These are phyloP conservation scores for Microctenopoma stevenorrisi DNA, from an alignment of 2,797 vertebrate genomes.

Conservation along the genomic window DNA sequence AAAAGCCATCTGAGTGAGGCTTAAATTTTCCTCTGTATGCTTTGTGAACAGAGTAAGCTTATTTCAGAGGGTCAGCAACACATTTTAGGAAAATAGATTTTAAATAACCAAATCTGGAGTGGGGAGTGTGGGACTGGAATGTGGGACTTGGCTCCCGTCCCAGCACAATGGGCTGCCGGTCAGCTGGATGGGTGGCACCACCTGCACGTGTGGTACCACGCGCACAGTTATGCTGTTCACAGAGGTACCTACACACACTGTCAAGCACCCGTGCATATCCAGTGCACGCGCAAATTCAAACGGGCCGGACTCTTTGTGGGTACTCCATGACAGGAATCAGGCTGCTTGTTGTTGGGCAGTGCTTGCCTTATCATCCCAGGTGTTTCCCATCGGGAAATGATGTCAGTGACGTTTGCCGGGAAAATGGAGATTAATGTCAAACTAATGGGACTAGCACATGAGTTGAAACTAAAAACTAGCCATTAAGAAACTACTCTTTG, in stretches of 20 bases:
- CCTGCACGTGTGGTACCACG: constrained; percentile 41
- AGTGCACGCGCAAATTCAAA: not conserved
- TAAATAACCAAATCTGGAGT: constrained; percentile 63
- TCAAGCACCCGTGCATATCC: not conserved
- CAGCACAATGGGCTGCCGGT: constrained; percentile 26
- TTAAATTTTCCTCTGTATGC: not conserved
- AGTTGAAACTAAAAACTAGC: too few species aligned
- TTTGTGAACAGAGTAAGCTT: constrained; percentile 17
- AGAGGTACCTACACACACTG: not conserved
- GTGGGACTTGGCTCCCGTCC: constrained; percentile 63
- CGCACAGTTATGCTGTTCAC: constrained; percentile 5
- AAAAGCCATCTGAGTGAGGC: constrained; percentile 7
- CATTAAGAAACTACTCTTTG: too few species aligned
- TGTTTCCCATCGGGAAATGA: constrained; percentile 39
- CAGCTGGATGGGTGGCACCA: constrained; percentile 37
- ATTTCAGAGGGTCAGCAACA: constrained; percentile 24
- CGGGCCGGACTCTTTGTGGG: too few species aligned
- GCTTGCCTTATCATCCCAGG: constrained; percentile 29
- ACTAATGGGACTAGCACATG: constrained; percentile 8
- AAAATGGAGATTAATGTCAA: constrained; percentile 29
- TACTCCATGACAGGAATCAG: not conserved
- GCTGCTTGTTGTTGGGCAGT: constrained; percentile 6
- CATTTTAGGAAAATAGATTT: constrained; percentile 56
- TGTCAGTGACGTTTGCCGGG: constrained; percentile 20
- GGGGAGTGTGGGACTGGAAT: constrained; percentile 57